Evolutionary conservation across 2,888 invertebrate species (phyloP), one percentile per base, ranked within the genome.

Genomic region (Limenitis camilla): DNA sequence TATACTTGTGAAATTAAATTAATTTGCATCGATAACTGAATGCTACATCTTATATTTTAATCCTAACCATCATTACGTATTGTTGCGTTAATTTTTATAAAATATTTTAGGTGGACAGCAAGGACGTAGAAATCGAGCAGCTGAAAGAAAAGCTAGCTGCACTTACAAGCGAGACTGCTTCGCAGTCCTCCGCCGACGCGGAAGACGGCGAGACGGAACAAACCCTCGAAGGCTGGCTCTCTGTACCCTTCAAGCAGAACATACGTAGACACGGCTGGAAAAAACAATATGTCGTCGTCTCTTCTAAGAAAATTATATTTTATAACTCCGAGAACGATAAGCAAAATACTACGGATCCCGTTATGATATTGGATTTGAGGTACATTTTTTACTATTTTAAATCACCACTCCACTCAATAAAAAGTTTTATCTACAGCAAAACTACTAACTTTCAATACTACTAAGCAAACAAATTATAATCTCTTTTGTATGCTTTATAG

Each of bases 251-350:
- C 76, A 97, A 96, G 73, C 96, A 97, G 80, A 98, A 98, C 79
- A 96, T 97, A 63, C 92, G 95, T 61, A 91, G 96, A 56, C 97
- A 97, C 78, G 98, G 98, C 45, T 99, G 98, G 98, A 95, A 94
- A 83, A 96, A 96, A 72, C 97, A 98, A 79, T 98, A 96, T 78
- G 97, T 98, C 40, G 97, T 98, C 40, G 98, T 98, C 43, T 97
- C 97, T 43, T 97, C 97, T 57, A 94, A 94, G 78, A 98, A 98
- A 86, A 97, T 99, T 61, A 95, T 99, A 61, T 98, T 99, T 88
- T 99, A 98, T 77, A 96, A 97, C 84, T 92, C 94, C 8, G 98
- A 98, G 86, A 94, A 90, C 71, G 97, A 97, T 77, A 97, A 97
- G 78, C 93, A 94, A 82, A 97, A 97, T 74, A 94, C 96, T 70